These are phyloP conservation scores for Rhagoletis zephyria DNA, from an alignment of 1,140 invertebrate species.

Conservation along the genomic window DNA sequence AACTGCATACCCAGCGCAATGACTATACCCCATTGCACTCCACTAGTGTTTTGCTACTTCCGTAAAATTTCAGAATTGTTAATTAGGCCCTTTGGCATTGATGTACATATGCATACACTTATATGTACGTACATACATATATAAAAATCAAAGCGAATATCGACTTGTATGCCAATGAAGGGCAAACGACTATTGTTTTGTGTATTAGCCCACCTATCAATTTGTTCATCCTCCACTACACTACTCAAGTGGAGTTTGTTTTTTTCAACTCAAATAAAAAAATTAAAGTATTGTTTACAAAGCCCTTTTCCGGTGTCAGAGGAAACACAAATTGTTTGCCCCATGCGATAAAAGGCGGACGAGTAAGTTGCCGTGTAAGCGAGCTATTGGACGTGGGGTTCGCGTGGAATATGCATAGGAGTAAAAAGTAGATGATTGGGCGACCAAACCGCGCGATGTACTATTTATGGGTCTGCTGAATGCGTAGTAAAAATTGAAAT, in stretches of 20 bases:
- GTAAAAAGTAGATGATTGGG: neutral
- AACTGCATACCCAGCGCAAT: no score
- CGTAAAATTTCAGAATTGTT: no score
- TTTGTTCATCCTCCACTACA: neutral
- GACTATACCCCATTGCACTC: no score
- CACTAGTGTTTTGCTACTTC: no score
- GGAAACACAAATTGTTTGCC: slow-evolving; percentile 42
- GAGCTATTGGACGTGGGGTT: neutral
- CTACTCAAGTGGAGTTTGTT: neutral
- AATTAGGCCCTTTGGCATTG: no score
- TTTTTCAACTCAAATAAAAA: neutral
- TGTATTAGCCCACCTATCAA: neutral
- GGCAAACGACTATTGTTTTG: neutral
- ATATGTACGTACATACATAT: neutral
- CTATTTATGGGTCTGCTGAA: neutral
- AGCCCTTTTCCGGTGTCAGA: slow-evolving; percentile 43
- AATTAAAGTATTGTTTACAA: slow-evolving; percentile 26
- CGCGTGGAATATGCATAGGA: neutral
- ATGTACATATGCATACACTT: neutral
- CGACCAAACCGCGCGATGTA: neutral
- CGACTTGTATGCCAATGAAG: neutral
- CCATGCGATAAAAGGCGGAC: slow-evolving; percentile 16
- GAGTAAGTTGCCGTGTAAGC: neutral
- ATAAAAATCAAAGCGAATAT: neutral
- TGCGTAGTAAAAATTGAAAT: neutral